A percentile compares a stretch with the other conserved stretches of the same genome.
Evolutionary conservation across 2,113 vertebrate species (phyloP).

Genomic region (Corythornis cristatus): DNA sequence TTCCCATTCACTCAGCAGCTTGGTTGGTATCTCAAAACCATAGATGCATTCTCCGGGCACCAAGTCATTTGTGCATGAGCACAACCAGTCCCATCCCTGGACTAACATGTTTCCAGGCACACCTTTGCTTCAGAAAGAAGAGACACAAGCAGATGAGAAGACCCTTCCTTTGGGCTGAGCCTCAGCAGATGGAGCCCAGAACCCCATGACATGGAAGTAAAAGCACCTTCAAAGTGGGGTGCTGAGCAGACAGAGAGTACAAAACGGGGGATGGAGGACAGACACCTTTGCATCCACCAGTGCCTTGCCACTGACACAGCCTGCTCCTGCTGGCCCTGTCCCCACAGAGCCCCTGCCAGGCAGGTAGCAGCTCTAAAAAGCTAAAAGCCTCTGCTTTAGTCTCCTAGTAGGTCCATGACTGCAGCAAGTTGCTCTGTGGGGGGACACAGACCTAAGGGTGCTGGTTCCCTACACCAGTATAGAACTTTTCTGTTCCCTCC

Average conservation of each 20-base stretch:
- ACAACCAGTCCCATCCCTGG: not conserved
- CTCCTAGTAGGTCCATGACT: not conserved
- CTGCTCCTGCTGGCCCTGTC: not conserved
- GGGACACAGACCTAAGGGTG: not conserved
- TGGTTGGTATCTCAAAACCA: not conserved
- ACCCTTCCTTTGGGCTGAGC: not conserved
- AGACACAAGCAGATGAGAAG: not conserved
- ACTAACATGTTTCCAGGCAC: rapidly evolving
- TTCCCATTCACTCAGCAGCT: too few relatives aligned
- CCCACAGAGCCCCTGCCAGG: not conserved
- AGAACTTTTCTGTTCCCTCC: not conserved
- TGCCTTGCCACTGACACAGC: not conserved
- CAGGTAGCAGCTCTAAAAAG: not conserved
- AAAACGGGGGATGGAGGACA: not conserved
- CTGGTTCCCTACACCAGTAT: not conserved
- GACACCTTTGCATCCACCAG: not conserved
- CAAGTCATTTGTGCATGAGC: not conserved
- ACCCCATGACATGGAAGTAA: not conserved
- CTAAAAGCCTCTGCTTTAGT: not conserved
- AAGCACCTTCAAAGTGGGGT: not conserved
- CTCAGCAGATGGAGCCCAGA: not conserved
- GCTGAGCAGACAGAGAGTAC: not conserved
- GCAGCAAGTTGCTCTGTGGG: not conserved
- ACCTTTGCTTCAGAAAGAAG: not conserved
- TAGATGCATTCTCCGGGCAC: not conserved